phyloP scores from a whole-genome alignment of 2,113 vertebrate genomes.

The Chinchilla lanigera region DNA sequence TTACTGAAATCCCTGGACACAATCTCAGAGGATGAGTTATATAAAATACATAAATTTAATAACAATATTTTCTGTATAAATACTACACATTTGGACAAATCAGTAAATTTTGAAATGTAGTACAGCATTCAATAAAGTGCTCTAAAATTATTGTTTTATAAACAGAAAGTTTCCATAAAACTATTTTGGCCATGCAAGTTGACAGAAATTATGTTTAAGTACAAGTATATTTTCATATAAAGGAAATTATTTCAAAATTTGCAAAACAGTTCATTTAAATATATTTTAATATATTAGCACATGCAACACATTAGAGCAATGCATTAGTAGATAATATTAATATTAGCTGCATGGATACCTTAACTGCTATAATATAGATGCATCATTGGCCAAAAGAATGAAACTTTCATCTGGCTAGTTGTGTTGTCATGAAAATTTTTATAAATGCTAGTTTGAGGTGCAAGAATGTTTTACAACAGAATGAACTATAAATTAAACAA shows the following conservation, averaged over 20 bases:
- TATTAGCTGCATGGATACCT: background rate
- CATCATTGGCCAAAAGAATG: background rate
- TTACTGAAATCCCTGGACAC: background rate
- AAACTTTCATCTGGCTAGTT: background rate
- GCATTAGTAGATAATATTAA: background rate
- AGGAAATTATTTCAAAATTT: background rate
- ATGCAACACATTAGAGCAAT: background rate
- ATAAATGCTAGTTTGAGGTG: background rate
- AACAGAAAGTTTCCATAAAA: background rate
- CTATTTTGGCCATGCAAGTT: background rate
- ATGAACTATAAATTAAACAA: background rate
- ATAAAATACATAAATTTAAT: background rate
- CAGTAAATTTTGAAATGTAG: background rate
- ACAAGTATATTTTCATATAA: background rate
- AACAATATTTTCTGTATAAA: background rate
- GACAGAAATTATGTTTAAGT: background rate
- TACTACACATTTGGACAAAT: background rate
- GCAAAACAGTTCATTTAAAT: background rate
- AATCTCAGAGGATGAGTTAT: background rate
- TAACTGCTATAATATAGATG: background rate
- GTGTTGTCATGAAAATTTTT: background rate
- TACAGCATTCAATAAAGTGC: background rate
- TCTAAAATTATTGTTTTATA: background rate
- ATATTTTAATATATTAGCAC: background rate
- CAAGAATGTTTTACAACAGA: background rate